phyloP scores from a whole-genome alignment of 2,113 vertebrate genomes.

The Plecturocebus donacophilus region DNA sequence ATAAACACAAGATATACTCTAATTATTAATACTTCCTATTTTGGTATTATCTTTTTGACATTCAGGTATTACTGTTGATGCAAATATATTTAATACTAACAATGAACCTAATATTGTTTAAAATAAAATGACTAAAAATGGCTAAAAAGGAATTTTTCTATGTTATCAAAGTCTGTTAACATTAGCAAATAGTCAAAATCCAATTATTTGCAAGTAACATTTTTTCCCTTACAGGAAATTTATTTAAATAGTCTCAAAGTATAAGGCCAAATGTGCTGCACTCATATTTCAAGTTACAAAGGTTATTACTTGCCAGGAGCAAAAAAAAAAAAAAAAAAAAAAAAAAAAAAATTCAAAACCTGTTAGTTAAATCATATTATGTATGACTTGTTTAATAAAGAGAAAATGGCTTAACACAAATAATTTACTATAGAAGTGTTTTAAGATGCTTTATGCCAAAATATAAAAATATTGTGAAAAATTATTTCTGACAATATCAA shows the following conservation, averaged over 20 bases:
- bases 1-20: not conserved
- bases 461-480: not conserved
- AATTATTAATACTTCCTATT: not conserved
- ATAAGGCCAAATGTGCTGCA: not conserved
- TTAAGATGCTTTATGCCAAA: not conserved
- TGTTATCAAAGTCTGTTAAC: slow-evolving; percentile 21
- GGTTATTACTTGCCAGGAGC: not conserved
- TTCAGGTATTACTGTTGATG: not conserved
- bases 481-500: not conserved
- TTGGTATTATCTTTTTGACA: not conserved
- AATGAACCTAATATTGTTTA: slow-evolving; percentile 39
- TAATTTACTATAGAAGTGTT: not conserved
- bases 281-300: not conserved
- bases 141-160: not conserved
- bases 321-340: not conserved
- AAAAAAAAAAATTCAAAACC: not conserved
- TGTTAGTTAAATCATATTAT: not conserved
- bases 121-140: slow-evolving; percentile 25
- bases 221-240: not conserved
- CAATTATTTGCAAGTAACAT: not conserved
- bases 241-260: slow-evolving; percentile 35
- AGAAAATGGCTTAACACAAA: not conserved
- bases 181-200: slow-evolving; percentile 21
- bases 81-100: not conserved
- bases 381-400: not conserved